Conservation (phyloP, 2,113 vertebrate species). For the Columbina picui region DNA sequence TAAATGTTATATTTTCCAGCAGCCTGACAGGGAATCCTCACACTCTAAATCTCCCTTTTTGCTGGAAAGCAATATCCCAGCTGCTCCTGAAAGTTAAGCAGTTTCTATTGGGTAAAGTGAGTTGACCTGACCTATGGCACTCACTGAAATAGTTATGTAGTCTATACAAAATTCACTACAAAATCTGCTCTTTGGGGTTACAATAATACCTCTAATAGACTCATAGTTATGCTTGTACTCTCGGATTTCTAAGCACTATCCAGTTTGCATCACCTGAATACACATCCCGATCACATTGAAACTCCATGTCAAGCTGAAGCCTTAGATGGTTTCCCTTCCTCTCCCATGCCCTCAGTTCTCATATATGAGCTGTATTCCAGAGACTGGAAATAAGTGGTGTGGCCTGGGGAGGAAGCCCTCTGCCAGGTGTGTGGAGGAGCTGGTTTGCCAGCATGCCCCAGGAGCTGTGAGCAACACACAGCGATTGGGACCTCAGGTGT, state of each 20-base stretch:
- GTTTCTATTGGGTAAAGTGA: background rate
- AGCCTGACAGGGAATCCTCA: background rate
- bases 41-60: background rate
- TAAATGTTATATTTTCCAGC: background rate
- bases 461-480: background rate
- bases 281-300: background rate
- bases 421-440: background rate
- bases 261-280: background rate
- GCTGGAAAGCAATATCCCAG: background rate
- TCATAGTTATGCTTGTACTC: background rate
- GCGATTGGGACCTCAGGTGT: rapidly evolving
- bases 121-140: background rate
- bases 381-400: background rate
- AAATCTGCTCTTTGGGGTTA: background rate
- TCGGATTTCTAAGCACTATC: background rate
- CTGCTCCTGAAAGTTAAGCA: background rate
- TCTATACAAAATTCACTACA: background rate
- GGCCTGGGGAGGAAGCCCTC: background rate
- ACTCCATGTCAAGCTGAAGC: background rate
- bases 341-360: background rate
- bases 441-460: rapidly evolving
- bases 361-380: background rate
- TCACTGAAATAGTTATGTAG: background rate
- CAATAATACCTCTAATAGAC: background rate
- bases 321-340: background rate